phyloP scores from a whole-genome alignment of 35 echinoderm and acorn worm species.

The Chiridota heheva region DNA sequence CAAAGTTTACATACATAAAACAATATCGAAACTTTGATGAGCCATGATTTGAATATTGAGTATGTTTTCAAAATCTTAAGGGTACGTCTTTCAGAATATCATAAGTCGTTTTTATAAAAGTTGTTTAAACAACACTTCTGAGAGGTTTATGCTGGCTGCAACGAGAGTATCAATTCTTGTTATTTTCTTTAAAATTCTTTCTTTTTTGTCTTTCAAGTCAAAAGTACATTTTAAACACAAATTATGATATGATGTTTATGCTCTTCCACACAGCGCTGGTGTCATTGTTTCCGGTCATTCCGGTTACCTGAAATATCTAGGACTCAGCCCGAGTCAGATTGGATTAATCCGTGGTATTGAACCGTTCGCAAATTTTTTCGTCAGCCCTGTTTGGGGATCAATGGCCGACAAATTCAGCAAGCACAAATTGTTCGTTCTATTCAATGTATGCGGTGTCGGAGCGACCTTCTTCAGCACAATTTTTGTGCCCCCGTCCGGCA shows the following conservation, averaged over 20 bases:
- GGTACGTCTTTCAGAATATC: no score
- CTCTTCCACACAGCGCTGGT: conserved; percentile 45
- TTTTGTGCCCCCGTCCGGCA: conserved; percentile 30
- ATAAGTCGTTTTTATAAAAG: not conserved
- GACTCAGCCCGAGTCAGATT: conserved; percentile 54
- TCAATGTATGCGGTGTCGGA: conserved; percentile 38
- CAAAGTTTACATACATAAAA: no score
- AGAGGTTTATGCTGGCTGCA: not conserved
- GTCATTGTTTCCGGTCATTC: conserved; percentile 42
- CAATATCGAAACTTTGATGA: no score
- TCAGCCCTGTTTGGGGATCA: conserved; percentile 58
- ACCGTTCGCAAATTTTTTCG: conserved; percentile 48
- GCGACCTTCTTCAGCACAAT: conserved; percentile 40
- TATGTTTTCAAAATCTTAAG: no score
- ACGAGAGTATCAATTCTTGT: not conserved
- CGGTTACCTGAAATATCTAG: conserved; percentile 63
- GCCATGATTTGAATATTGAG: no score
- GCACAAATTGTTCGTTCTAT: conserved; percentile 49
- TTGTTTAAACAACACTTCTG: not conserved
- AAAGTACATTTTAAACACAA: not conserved
- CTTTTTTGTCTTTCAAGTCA: not conserved
- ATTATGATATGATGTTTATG: not conserved
- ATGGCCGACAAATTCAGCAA: conserved; percentile 71
- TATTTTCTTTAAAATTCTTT: not conserved
- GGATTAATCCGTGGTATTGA: conserved; percentile 57